Percentiles rank a stretch among this genome's conserved stretches.
Conservation (phyloP, 2,113 vertebrate species). For the Anarrhichthys ocellatus region DNA sequence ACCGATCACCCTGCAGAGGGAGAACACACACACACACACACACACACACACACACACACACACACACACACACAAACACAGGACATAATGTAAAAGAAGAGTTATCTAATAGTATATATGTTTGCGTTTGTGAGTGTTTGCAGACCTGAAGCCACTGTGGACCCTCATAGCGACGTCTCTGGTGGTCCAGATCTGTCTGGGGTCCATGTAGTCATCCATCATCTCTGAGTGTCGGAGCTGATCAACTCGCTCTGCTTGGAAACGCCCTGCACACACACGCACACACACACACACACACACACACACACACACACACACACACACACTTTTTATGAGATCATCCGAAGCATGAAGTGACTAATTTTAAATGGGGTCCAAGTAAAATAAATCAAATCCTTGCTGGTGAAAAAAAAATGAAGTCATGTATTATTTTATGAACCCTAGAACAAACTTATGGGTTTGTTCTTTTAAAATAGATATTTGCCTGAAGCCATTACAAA, state of each 20-base stretch:
- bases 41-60: background rate
- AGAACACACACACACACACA: background rate
- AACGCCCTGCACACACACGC: slow-evolving; percentile 78
- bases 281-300: slow-evolving; percentile 11
- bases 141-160: slow-evolving; percentile 88
- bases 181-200: slow-evolving; percentile 89
- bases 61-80: background rate
- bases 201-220: slow-evolving; percentile 87
- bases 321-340: background rate
- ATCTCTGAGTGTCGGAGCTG: slow-evolving; percentile 87
- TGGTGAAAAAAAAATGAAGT: no score
- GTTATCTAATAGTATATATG: background rate
- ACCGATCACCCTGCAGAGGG: slow-evolving; percentile 84
- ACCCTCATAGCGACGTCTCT: slow-evolving; percentile 91
- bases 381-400: background rate
- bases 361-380: no score
- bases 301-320: slow-evolving; percentile 13
- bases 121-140: slow-evolving; percentile 9
- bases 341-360: no score
- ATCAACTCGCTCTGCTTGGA: slow-evolving; percentile 88
- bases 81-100: background rate
- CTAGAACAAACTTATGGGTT: background rate
- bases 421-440: no score
- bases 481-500: background rate
- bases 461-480: background rate